A percentile compares a stretch with the other conserved stretches of the same genome.
These are phyloP conservation scores for Lutjanus erythropterus DNA, from an alignment of 2,113 vertebrate species.

Conservation along the genomic window DNA sequence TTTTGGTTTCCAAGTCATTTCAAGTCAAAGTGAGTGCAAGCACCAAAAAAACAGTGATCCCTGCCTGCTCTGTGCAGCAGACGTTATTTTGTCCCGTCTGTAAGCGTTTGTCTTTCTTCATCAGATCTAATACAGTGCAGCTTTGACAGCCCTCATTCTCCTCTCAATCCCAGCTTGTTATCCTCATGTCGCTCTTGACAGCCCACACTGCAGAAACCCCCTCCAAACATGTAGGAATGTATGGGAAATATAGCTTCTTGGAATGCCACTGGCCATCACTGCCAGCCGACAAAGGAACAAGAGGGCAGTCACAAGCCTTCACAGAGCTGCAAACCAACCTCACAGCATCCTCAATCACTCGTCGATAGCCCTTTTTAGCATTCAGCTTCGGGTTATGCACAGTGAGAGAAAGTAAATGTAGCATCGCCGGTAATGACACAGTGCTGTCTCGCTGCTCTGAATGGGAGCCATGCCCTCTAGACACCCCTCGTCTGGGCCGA, in stretches of 20 bases:
- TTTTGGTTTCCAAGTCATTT: conserved; percentile 63
- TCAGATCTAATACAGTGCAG: conserved; percentile 44
- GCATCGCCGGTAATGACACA: conserved; percentile 66
- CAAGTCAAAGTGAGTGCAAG: conserved; percentile 48
- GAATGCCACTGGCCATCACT: conserved; percentile 71
- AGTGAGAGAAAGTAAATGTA: conserved; percentile 69
- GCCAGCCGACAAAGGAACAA: conserved; percentile 55
- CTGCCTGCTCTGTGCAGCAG: conserved; percentile 44
- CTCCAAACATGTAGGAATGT: conserved; percentile 75
- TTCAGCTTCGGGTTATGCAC: conserved; percentile 35
- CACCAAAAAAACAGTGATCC: conserved; percentile 44
- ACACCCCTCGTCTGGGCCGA: conserved; percentile 55
- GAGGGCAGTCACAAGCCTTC: conserved; percentile 42
- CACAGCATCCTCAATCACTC: conserved; percentile 69
- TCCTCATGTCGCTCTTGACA: conserved; percentile 65
- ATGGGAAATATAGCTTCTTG: conserved; percentile 77
- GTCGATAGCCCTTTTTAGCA: conserved; percentile 42
- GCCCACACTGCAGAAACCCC: conserved; percentile 62
- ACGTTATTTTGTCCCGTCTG: conserved; percentile 51
- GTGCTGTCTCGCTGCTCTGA: conserved; percentile 40
- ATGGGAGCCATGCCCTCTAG: conserved; percentile 57
- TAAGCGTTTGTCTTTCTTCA: conserved; percentile 54
- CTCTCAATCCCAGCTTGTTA: conserved; percentile 67
- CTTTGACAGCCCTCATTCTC: conserved; percentile 81
- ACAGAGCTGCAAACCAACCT: conserved; percentile 36